Evolutionary conservation across 2,797 vertebrate species (phyloP).

Genomic region (Lophura swinhoii): DNA sequence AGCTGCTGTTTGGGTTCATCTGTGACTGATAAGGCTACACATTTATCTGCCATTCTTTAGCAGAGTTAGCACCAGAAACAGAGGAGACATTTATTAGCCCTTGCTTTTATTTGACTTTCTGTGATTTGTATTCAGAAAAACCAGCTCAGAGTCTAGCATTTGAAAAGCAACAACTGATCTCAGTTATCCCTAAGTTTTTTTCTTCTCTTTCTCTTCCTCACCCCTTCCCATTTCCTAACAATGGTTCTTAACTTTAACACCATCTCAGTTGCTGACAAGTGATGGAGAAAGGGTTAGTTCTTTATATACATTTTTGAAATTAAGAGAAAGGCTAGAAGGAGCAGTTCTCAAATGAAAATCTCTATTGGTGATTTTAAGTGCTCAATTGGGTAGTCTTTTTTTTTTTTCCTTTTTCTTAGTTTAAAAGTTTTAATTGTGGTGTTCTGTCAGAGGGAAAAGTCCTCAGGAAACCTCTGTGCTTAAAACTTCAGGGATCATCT

Average conservation of each 20-base stretch:
- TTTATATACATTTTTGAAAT: background rate
- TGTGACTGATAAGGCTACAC: conserved; percentile 4
- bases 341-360: background rate
- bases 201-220: background rate
- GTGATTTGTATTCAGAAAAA: background rate
- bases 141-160: background rate
- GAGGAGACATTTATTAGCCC: background rate
- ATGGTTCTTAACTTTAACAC: background rate
- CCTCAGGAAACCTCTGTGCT: background rate
- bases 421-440: background rate
- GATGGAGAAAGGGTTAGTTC: background rate
- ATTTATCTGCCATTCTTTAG: background rate
- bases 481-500: background rate
- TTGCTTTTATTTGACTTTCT: conserved; percentile 4
- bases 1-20: background rate
- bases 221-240: background rate
- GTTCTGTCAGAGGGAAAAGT: background rate
- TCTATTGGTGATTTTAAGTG: background rate
- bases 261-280: background rate
- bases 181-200: background rate
- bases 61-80: background rate
- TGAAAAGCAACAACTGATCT: background rate
- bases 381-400: background rate
- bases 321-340: background rate
- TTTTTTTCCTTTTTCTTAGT: background rate